Evolutionary conservation across 1,140 invertebrate species (phyloP).

Genomic region (Macrostomum lignano): DNA sequence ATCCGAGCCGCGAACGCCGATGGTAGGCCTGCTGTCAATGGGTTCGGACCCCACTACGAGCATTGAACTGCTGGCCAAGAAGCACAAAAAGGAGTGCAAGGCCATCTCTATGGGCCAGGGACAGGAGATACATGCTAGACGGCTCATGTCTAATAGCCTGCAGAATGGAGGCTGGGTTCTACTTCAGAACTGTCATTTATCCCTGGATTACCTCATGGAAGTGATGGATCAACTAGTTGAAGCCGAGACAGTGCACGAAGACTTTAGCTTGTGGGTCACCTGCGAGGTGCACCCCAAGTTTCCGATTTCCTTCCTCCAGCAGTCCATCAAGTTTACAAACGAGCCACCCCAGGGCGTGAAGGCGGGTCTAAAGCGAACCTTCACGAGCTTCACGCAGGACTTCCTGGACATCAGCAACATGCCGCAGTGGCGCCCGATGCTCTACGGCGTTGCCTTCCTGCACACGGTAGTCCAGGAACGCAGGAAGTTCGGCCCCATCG

Average conservation of each 20-base stretch:
- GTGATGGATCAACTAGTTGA: conserved; percentile 38
- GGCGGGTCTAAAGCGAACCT: conserved; percentile 23
- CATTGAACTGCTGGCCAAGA: conserved; percentile 55
- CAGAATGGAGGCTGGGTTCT: conserved; percentile 18
- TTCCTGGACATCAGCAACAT: conserved; percentile 67
- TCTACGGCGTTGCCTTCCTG: conserved; percentile 76
- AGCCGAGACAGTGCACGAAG: conserved; percentile 41
- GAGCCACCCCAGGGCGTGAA: conserved; percentile 27
- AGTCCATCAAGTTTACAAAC: conserved; percentile 72
- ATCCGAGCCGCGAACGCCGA: conserved; percentile 36
- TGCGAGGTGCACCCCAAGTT: conserved; percentile 65
- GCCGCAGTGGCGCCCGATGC: conserved; percentile 59
- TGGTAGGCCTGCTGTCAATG: conserved; percentile 71
- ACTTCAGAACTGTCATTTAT: conserved; percentile 24
- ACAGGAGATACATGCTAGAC: conserved; percentile 22
- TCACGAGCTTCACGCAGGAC: conserved; percentile 45
- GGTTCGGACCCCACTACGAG: conserved; percentile 80
- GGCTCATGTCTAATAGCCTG: conserved; percentile 14
- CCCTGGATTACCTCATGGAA: conserved; percentile 35
- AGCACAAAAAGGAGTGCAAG: conserved; percentile 16
- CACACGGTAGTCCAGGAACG: conserved; percentile 38
- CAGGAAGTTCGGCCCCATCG: conserved; percentile 68
- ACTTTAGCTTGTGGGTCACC: conserved; percentile 58
- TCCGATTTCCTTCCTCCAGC: conserved; percentile 43
- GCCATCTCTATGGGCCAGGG: conserved; percentile 25